A percentile compares a stretch with the other conserved stretches of the same genome.
phyloP scores from a whole-genome alignment of 2,888 invertebrate genomes.

The Ectobius pallidus region DNA sequence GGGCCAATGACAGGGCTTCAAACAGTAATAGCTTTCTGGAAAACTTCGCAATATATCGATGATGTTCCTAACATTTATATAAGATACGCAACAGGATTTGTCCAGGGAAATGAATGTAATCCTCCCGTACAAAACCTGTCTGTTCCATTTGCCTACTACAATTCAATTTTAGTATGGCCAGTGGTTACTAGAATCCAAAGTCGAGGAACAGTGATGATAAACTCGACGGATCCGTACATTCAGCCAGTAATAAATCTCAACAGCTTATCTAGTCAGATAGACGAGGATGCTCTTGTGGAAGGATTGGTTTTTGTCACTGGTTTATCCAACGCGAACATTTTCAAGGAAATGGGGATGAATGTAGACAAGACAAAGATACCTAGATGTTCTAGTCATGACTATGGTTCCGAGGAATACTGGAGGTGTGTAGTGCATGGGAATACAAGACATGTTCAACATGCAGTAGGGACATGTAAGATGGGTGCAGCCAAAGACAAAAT shows the following conservation, averaged over 20 bases:
- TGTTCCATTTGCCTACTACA: background rate
- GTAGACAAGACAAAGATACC: background rate
- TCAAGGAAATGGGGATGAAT: background rate
- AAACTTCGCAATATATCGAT: background rate
- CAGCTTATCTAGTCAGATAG: background rate
- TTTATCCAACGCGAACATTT: background rate
- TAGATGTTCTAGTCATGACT: background rate
- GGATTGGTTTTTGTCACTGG: background rate
- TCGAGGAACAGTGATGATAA: background rate
- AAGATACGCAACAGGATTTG: no score
- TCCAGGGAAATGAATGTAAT: no score
- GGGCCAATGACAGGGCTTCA: background rate
- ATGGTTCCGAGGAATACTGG: background rate
- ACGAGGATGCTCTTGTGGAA: background rate
- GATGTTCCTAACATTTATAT: constrained; percentile 11
- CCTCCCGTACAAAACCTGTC: background rate
- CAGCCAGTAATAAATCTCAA: background rate
- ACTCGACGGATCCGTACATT: background rate
- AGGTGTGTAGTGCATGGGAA: background rate
- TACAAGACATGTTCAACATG: background rate
- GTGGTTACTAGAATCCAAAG: background rate
- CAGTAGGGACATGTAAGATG: constrained; percentile 15
- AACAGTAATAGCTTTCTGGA: background rate
- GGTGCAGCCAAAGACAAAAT: background rate
- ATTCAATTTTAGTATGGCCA: background rate